Evolutionary conservation across 2,113 vertebrate species (phyloP).

Genomic region (Rhipidura dahli): DNA sequence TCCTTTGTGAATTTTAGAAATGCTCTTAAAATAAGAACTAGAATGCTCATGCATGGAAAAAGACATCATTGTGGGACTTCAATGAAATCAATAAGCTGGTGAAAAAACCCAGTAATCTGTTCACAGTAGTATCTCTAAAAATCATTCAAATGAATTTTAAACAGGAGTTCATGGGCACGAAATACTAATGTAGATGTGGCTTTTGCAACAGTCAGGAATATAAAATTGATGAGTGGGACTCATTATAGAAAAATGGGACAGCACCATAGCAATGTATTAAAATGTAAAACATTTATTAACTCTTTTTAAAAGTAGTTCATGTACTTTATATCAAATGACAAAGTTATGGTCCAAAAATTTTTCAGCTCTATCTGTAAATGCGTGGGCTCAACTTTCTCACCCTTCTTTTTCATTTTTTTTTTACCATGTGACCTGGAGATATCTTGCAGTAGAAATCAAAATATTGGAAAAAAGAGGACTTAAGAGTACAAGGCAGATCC

Average conservation of each 20-base stretch:
- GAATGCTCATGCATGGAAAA: neutral
- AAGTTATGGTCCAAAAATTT: neutral
- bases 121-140: neutral
- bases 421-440: conserved; percentile 49
- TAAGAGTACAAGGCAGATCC: conserved; percentile 41
- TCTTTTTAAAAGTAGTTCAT: neutral
- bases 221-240: conserved; percentile 8
- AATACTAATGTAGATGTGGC: neutral
- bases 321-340: neutral
- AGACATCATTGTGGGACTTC: neutral
- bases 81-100: neutral
- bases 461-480: conserved; percentile 36
- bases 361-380: neutral
- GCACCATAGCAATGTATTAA: neutral
- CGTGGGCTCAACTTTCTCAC: neutral
- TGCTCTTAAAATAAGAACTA: neutral
- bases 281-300: neutral
- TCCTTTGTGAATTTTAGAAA: neutral
- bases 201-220: neutral
- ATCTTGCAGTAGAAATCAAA: conserved; percentile 51
- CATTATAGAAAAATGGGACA: neutral
- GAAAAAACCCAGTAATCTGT: neutral
- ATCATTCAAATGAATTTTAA: neutral
- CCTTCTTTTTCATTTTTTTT: neutral
- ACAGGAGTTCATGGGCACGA: neutral